Conservation (phyloP, 2,888 invertebrate genomes). For the Pinctada fucata region DNA sequence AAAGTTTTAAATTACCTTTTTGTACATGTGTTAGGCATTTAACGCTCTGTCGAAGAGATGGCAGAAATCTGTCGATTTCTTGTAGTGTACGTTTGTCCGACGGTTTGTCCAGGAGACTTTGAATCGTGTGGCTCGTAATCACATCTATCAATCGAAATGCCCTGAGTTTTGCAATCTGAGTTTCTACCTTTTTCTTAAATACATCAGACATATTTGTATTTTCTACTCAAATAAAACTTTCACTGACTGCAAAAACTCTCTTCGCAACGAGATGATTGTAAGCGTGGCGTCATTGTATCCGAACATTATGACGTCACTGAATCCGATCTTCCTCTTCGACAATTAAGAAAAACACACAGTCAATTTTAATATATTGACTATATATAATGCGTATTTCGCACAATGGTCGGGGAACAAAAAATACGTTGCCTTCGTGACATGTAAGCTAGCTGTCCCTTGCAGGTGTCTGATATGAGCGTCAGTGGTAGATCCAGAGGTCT, state of each 20-base stretch:
- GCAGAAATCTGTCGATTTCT: background rate
- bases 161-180: background rate
- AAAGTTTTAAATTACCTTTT: background rate
- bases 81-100: background rate
- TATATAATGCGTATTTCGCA: no score
- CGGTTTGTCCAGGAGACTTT: background rate
- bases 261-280: background rate
- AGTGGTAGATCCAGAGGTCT: no score
- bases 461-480: no score
- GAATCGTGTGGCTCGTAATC: background rate
- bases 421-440: no score
- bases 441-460: no score
- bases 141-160: background rate
- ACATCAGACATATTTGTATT: background rate
- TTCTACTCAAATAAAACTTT: background rate
- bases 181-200: background rate
- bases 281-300: background rate
- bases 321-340: background rate
- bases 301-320: background rate
- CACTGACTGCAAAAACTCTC: background rate
- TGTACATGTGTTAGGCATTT: background rate
- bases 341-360: no score
- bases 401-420: no score
- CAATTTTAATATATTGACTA: no score
- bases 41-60: background rate